phyloP scores from a whole-genome alignment of 2,888 invertebrate genomes.

The Drosophila algonquin region DNA sequence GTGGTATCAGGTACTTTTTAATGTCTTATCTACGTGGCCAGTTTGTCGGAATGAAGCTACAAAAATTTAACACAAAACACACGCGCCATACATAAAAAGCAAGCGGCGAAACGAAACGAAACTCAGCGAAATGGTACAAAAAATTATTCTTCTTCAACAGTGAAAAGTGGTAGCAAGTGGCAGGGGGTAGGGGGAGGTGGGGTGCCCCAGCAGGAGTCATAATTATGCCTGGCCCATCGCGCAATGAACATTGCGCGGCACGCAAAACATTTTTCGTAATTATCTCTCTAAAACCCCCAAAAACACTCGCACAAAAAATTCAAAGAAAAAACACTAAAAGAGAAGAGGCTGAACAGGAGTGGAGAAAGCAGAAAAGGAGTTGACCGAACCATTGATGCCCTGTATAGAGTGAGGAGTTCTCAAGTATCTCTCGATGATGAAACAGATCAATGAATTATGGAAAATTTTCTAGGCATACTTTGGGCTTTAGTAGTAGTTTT shows the following conservation, averaged over 20 bases:
- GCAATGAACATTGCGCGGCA: constrained; percentile 47
- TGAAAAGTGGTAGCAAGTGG: constrained; percentile 8
- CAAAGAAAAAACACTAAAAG: constrained; percentile 24
- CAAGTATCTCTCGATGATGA: too few relatives aligned
- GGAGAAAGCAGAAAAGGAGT: constrained; percentile 1
- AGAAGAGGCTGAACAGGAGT: constrained; percentile 13
- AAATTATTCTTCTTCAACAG: constrained; percentile 47
- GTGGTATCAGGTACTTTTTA: constrained; percentile 60
- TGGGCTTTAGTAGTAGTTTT: too few relatives aligned
- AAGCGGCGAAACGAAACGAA: constrained; percentile 41
- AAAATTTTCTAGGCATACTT: too few relatives aligned
- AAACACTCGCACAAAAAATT: constrained; percentile 42
- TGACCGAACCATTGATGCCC: constrained; percentile 2
- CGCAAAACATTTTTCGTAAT: constrained; percentile 76
- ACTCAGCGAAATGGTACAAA: constrained; percentile 8
- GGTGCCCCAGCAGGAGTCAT: constrained; percentile 54
- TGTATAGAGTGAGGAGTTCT: too few relatives aligned
- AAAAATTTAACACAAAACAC: constrained; percentile 71
- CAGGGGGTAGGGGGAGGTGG: background rate
- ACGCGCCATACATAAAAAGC: constrained; percentile 73
- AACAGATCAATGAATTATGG: too few relatives aligned
- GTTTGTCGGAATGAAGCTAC: constrained; percentile 68
- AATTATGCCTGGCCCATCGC: constrained; percentile 65
- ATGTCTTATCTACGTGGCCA: constrained; percentile 68
- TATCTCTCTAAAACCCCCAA: constrained; percentile 65